phyloP scores from a whole-genome alignment of 2,113 vertebrate genomes.

The Picathartes gymnocephalus region DNA sequence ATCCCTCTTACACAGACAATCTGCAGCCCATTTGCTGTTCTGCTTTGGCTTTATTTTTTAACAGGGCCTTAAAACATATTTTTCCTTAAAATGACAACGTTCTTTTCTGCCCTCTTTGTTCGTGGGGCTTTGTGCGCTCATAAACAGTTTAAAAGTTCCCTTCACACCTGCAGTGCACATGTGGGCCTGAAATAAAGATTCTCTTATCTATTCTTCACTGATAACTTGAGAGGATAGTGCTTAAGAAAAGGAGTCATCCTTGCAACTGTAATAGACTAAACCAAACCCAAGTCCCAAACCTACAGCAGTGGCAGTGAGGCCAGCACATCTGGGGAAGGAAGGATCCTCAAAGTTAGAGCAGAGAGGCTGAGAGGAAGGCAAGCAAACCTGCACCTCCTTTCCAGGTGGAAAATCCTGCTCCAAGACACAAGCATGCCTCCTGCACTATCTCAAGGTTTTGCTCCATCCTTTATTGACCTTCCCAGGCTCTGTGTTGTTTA shows the following conservation, averaged over 20 bases:
- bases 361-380: not conserved
- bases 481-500: not conserved
- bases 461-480: not conserved
- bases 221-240: not conserved
- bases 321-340: not conserved
- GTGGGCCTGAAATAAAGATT: not conserved
- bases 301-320: not conserved
- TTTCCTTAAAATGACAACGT: constrained; percentile 53
- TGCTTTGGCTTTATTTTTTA: constrained; percentile 48
- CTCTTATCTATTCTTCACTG: not conserved
- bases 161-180: constrained; percentile 51
- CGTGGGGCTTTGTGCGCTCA: constrained; percentile 11
- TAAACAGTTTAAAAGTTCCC: constrained; percentile 56
- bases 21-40: constrained; percentile 15
- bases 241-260: not conserved
- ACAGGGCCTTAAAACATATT: constrained; percentile 56
- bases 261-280: not conserved
- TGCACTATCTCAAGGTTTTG: not conserved
- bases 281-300: not conserved
- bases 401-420: not conserved
- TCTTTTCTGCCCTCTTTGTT: constrained; percentile 55
- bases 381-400: not conserved
- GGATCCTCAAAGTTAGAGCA: not conserved
- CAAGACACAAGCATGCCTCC: not conserved
- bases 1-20: not conserved